phyloP scores from a whole-genome alignment of 2,113 vertebrate species.

The Equus quagga region DNA sequence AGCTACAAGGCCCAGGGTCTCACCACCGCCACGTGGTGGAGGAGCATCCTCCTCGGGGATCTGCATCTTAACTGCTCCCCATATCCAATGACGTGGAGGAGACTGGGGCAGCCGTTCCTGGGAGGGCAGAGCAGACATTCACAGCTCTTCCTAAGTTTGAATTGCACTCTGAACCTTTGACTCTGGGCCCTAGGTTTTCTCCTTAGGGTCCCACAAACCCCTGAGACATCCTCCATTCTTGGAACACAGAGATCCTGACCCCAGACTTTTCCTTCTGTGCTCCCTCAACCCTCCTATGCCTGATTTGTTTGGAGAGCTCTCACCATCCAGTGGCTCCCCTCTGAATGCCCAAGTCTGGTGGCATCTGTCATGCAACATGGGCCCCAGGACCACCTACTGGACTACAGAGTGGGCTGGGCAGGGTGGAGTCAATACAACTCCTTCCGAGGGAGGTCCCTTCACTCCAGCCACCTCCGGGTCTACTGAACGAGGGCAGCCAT shows the following conservation, averaged over 20 bases:
- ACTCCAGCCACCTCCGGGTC: not conserved
- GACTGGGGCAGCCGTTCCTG: rapidly evolving
- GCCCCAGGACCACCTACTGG: rapidly evolving
- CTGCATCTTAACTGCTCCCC: rapidly evolving
- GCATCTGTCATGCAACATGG: rapidly evolving
- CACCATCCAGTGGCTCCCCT: rapidly evolving
- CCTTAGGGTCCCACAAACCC: rapidly evolving
- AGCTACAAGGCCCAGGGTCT: not conserved
- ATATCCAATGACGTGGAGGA: rapidly evolving
- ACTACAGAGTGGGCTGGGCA: not conserved
- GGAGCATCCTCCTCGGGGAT: rapidly evolving
- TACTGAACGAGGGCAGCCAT: not conserved
- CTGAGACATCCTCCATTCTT: rapidly evolving
- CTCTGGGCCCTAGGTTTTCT: rapidly evolving
- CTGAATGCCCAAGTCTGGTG: not conserved
- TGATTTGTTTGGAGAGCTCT: not conserved
- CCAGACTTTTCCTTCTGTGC: rapidly evolving
- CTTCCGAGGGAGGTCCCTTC: too few species aligned
- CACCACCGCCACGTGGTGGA: not conserved
- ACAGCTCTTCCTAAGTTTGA: not conserved
- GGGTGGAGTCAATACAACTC: too few species aligned
- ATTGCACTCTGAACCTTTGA: rapidly evolving
- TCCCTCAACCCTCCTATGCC: rapidly evolving
- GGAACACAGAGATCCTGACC: rapidly evolving
- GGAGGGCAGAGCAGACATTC: rapidly evolving